Conservation (phyloP, 2,888 invertebrate genomes). For the Eupithecia abbreviata region DNA sequence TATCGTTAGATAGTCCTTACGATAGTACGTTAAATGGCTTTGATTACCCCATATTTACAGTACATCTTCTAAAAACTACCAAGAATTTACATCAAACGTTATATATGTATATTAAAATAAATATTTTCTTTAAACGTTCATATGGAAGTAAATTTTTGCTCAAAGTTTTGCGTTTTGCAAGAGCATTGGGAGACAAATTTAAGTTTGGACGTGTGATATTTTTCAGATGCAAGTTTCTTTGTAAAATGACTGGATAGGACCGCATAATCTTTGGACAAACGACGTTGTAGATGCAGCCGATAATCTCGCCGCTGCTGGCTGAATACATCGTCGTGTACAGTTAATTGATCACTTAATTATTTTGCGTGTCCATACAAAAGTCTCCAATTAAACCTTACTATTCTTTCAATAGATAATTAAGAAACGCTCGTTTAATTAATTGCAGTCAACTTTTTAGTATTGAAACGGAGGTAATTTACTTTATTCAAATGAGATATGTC, state of each 20-base stretch:
- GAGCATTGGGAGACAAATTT: background rate
- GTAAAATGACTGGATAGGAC: constrained; percentile 14
- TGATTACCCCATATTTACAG: background rate
- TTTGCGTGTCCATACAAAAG: constrained; percentile 77
- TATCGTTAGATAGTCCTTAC: background rate
- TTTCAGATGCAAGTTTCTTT: constrained; percentile 25
- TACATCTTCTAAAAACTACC: background rate
- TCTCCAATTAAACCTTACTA: constrained; percentile 77
- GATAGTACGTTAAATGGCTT: background rate
- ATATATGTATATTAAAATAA: too few species aligned
- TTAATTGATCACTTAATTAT: constrained; percentile 83
- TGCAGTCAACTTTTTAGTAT: constrained; percentile 70
- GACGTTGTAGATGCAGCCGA: constrained; percentile 67
- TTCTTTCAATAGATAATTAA: constrained; percentile 82
- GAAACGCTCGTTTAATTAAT: constrained; percentile 78
- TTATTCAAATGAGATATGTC: constrained; percentile 80
- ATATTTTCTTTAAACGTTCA: too few species aligned
- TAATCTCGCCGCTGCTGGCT: constrained; percentile 61
- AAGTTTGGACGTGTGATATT: background rate
- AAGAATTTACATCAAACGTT: background rate
- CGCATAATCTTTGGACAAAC: constrained; percentile 59
- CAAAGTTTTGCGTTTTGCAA: background rate
- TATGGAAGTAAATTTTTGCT: background rate
- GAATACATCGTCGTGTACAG: constrained; percentile 69
- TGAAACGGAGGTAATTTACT: constrained; percentile 72